Conservation (phyloP, 2,113 vertebrate species). For the Polypterus senegalus region DNA sequence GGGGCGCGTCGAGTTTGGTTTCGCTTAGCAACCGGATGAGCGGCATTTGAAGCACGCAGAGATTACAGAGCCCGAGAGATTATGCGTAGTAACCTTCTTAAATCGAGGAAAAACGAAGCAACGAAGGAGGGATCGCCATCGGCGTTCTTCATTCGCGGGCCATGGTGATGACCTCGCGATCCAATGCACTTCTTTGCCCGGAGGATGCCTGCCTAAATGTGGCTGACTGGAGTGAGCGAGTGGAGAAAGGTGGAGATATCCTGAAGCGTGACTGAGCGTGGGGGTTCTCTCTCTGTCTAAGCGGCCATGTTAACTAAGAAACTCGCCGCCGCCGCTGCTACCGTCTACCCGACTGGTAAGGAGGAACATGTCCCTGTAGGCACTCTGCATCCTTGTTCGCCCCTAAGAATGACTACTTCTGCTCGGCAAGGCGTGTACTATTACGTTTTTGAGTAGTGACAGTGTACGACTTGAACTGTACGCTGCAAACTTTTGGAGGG, state of each 20-base stretch:
- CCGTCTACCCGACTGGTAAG: conserved; percentile 76
- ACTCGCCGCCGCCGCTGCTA: conserved; percentile 54
- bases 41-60: conserved; percentile 8
- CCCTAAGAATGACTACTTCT: not conserved
- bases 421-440: not conserved
- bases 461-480: not conserved
- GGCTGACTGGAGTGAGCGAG: conserved; percentile 45
- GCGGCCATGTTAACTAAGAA: conserved; percentile 98
- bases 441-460: not conserved
- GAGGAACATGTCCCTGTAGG: conserved; percentile 9
- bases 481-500: not conserved
- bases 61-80: conserved; percentile 15
- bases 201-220: conserved; percentile 33
- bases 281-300: conserved; percentile 41
- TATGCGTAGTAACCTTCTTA: conserved; percentile 8
- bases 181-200: conserved; percentile 8
- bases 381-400: not conserved
- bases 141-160: conserved; percentile 17
- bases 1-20: conserved; percentile 6
- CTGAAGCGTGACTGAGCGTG: conserved; percentile 45
- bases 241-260: conserved; percentile 49
- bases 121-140: not conserved
- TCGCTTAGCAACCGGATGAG: conserved; percentile 17
- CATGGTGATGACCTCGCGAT: conserved; percentile 18
- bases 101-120: not conserved